Conservation (phyloP, 2,888 invertebrate genomes). For the Prenolepis imparis region DNA sequence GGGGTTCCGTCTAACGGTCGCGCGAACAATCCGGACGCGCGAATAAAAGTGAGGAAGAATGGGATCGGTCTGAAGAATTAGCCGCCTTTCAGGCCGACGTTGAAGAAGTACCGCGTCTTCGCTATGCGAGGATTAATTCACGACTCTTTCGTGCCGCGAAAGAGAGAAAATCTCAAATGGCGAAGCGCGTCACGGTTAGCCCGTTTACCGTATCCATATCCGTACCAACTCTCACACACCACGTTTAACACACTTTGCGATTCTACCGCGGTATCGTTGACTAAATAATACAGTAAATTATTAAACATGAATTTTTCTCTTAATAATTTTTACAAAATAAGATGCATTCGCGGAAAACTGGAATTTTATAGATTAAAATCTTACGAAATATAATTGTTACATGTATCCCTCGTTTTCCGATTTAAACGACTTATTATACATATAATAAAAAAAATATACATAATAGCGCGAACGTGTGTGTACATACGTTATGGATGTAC, state of each 20-base stretch:
- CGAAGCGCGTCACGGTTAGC: slow-evolving; percentile 36
- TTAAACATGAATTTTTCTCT: neutral
- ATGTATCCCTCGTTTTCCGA: neutral
- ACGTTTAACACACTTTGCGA: neutral
- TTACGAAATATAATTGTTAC: neutral
- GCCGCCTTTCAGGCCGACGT: slow-evolving; percentile 57
- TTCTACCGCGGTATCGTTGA: neutral
- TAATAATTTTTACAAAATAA: neutral
- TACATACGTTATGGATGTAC: slow-evolving; percentile 62
- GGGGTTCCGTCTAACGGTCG: slow-evolving; percentile 38
- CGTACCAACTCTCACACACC: neutral
- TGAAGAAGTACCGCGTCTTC: slow-evolving; percentile 54
- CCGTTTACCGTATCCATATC: slow-evolving; percentile 29
- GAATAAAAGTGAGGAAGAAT: slow-evolving; percentile 57
- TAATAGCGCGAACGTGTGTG: slow-evolving; percentile 70
- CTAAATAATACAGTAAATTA: neutral
- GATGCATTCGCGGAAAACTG: neutral
- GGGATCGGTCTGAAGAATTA: slow-evolving; percentile 55
- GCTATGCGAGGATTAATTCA: slow-evolving; percentile 54
- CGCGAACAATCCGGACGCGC: slow-evolving; percentile 47
- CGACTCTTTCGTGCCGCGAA: slow-evolving; percentile 33
- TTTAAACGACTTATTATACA: slow-evolving; percentile 8
- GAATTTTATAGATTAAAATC: neutral
- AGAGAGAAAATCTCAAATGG: slow-evolving; percentile 38
- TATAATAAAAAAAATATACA: slow-evolving; percentile 58